Evolutionary conservation across 2,888 invertebrate species (phyloP), one percentile per base, ranked within the genome.

Genomic region (Drosophila engyochracea): DNA sequence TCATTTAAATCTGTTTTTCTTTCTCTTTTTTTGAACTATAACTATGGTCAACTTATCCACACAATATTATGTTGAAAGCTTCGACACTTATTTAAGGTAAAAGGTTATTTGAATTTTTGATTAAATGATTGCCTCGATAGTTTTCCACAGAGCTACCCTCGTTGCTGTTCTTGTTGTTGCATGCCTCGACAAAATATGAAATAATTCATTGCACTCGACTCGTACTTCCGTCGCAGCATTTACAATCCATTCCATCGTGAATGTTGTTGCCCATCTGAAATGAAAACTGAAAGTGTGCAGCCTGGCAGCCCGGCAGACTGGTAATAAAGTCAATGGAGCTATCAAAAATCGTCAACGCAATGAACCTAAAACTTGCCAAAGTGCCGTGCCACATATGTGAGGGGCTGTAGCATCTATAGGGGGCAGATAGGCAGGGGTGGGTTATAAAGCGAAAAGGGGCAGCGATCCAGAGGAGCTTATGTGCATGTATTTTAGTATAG

Each of bases 301-400:
- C 62, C 65, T 79, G n/a, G 71, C 75, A 75, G 70, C 67, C 19
- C 19, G 39, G 22, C 28, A 41, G 58, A 41, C 81, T 72, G 72
- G 85, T 85, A 83, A 85, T 85, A 90, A 85, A 90, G 76, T 85
- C 89, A 90, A 85, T 88, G 90, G 90, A 90, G 90, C 90, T 83
- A 85, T 85, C 85, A 85, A 90, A 88, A 86, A 86, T 81, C 86
- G 81, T 89, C 84, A 81, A 79, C 81, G 86, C 84, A 85, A 74
- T 86, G 89, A 73, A 89, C 87, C 84, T 76, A 79, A 76, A 86
- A 85, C 84, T 81, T 83, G 79, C 87, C 76, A 81, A 79, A 79
- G 81, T 81, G 86, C 67, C 78, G 74, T 68, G 58, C 16, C 74
- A 72, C 85, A 84, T 74, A 78, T 66, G 80, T 74, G 70, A 19